Evolutionary conservation across 1,140 invertebrate species (phyloP).

Genomic region (Micrasema minimum): DNA sequence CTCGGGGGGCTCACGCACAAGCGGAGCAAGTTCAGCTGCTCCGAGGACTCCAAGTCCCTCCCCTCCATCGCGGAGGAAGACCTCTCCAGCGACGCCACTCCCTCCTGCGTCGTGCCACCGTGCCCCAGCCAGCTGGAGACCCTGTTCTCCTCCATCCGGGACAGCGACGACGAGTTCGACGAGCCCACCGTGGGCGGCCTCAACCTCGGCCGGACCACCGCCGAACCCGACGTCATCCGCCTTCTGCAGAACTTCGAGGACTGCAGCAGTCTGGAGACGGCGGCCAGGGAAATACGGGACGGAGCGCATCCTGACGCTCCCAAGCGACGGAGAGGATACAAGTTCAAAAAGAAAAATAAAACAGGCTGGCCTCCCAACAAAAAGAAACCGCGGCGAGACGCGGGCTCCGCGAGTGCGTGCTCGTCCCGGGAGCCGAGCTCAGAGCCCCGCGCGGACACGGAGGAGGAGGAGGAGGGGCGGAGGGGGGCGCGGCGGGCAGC

Average conservation of each 20-base stretch:
- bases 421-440: conserved; percentile 55
- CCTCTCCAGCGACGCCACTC: conserved; percentile 59
- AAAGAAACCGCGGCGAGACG: conserved; percentile 57
- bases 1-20: conserved; percentile 74
- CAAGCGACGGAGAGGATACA: conserved; percentile 56
- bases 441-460: conserved; percentile 28
- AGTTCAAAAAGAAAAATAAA: conserved; percentile 65
- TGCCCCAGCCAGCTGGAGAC: conserved; percentile 57
- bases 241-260: conserved; percentile 44
- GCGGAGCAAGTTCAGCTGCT: conserved; percentile 58
- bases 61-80: conserved; percentile 59
- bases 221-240: conserved; percentile 39
- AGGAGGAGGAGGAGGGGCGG: conserved; percentile 30
- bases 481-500: conserved; percentile 26
- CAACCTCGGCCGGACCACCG: conserved; percentile 29
- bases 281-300: conserved; percentile 59
- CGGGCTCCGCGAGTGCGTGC: conserved; percentile 56
- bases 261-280: conserved; percentile 41
- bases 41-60: conserved; percentile 62
- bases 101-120: conserved; percentile 56
- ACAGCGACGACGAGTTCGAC: conserved; percentile 62
- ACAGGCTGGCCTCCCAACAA: conserved; percentile 66
- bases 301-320: conserved; percentile 26
- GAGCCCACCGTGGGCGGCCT: conserved; percentile 57
- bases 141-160: conserved; percentile 63